Evolutionary conservation across 2,113 vertebrate genomes (phyloP).

Genomic region (Pachypanchax playfairii): DNA sequence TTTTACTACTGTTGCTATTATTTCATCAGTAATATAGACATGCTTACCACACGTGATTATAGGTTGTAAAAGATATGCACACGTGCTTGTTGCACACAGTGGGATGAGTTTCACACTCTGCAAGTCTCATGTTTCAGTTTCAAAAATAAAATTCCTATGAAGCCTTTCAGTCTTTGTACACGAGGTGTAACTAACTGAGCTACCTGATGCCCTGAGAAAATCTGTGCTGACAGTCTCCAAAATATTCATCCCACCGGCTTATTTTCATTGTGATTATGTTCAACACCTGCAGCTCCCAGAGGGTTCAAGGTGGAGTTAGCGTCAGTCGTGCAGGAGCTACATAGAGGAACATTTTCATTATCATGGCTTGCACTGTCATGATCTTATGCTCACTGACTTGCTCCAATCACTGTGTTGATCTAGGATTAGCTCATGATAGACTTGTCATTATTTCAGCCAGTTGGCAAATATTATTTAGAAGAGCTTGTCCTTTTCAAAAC

Average conservation of each 20-base stretch:
- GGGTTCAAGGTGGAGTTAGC: background rate
- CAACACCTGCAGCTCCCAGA: background rate
- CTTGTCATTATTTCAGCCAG: background rate
- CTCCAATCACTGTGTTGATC: background rate
- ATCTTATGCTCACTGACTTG: background rate
- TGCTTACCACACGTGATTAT: background rate
- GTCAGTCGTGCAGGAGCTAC: background rate
- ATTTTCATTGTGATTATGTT: background rate
- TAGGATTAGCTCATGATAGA: background rate
- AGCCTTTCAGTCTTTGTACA: background rate
- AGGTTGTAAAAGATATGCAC: background rate
- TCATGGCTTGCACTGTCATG: no score
- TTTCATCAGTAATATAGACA: background rate
- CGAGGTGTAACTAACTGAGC: background rate
- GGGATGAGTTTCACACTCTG: background rate
- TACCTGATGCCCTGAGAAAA: background rate
- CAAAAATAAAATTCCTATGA: background rate
- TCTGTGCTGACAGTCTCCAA: background rate
- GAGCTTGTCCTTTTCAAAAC: background rate
- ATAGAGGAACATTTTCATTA: background rate
- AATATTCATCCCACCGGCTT: background rate
- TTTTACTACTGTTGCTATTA: no score
- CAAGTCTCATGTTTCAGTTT: background rate
- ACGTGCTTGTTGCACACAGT: background rate
- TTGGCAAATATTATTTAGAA: constrained; percentile 3